Conservation (phyloP, 2,797 vertebrate species). For the Hybognathus amarus region DNA sequence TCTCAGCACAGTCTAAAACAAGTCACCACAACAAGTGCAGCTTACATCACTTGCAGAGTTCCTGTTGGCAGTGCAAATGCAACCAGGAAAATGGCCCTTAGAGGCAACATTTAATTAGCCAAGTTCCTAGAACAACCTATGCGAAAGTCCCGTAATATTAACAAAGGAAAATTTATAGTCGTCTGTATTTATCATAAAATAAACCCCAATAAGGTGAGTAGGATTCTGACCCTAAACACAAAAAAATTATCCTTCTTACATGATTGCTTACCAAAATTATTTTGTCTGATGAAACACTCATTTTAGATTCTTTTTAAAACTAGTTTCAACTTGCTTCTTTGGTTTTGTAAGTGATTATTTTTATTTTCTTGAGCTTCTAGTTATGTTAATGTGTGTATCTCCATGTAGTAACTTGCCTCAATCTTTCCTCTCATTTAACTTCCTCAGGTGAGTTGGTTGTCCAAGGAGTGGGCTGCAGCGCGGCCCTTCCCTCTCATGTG, state of each 20-base stretch:
- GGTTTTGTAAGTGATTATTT: neutral
- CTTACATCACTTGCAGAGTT: too few relatives aligned
- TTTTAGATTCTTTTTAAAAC: neutral
- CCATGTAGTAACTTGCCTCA: neutral
- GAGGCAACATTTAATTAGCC: too few relatives aligned
- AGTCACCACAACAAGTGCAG: too few relatives aligned
- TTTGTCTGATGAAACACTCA: neutral
- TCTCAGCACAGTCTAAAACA: too few relatives aligned
- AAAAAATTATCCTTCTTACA: neutral
- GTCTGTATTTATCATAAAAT: neutral
- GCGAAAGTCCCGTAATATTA: too few relatives aligned
- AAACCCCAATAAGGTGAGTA: neutral
- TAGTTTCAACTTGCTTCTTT: neutral
- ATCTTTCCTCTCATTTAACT: neutral
- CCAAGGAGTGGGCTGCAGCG: constrained; percentile 93
- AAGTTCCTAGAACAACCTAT: too few relatives aligned
- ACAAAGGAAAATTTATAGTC: neutral
- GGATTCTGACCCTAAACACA: neutral
- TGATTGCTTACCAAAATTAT: neutral
- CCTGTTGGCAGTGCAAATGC: too few relatives aligned
- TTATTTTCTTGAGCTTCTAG: neutral
- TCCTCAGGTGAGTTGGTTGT: constrained; percentile 89
- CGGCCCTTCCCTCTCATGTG: constrained; percentile 93
- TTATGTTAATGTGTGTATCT: neutral
- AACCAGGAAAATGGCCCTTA: too few relatives aligned